Evolutionary conservation across 2,888 invertebrate genomes (phyloP).

Genomic region (Hybos culiciformis): DNA sequence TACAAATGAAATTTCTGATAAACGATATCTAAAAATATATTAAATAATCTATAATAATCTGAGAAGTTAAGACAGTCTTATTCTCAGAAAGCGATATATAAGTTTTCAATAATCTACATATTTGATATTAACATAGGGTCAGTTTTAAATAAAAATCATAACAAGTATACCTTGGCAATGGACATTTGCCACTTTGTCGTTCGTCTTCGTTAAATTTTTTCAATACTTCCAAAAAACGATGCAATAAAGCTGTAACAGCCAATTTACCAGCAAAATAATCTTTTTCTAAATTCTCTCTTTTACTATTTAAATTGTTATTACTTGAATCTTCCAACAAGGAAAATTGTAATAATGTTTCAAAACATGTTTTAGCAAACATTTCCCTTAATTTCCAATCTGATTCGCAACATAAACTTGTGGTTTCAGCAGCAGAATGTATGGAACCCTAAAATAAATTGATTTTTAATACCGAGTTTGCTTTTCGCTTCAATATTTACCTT

Average conservation of each 20-base stretch:
- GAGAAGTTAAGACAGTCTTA: no score
- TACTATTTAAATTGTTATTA: constrained; percentile 28
- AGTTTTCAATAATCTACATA: no score
- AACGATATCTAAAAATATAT: constrained; percentile 52
- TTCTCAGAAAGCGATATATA: no score
- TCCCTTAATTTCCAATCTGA: constrained; percentile 72
- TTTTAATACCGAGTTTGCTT: no score
- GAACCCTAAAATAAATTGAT: no score
- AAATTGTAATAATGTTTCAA: constrained; percentile 89
- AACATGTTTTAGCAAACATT: constrained; percentile 92
- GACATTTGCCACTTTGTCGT: constrained; percentile 69
- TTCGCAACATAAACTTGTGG: constrained; percentile 52
- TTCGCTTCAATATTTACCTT: no score
- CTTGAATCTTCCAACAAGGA: constrained; percentile 66
- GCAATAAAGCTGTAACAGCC: constrained; percentile 83
- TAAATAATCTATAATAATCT: no score
- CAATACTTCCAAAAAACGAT: constrained; percentile 86
- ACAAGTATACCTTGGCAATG: constrained; percentile 54
- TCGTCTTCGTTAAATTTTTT: constrained; percentile 77
- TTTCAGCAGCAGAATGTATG: constrained; percentile 59
- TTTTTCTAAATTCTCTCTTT: constrained; percentile 31
- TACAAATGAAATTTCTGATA: constrained; percentile 93
- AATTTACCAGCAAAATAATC: constrained; percentile 55
- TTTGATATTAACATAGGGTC: not conserved
- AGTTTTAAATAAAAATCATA: not conserved